Evolutionary conservation across 2,113 vertebrate genomes (phyloP).

Genomic region (Verasper variegatus): DNA sequence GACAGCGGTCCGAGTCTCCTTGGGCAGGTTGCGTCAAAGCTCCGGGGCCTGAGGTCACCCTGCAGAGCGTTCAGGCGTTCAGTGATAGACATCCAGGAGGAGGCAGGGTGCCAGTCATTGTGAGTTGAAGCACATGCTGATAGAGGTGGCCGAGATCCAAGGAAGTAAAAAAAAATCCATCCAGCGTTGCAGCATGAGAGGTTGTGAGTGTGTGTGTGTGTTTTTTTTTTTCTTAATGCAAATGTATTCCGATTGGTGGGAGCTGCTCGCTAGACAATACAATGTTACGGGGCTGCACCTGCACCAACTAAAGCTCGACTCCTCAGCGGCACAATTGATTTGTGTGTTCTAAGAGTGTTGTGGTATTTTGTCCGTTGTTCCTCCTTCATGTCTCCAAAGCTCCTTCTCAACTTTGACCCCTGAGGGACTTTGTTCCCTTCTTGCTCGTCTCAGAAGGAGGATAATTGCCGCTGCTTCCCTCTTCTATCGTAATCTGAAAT

Average conservation of each 20-base stretch:
- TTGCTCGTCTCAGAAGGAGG: neutral
- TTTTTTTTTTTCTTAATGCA: neutral
- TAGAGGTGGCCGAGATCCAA: constrained; percentile 47
- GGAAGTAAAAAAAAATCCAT: constrained; percentile 10
- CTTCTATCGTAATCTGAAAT: constrained; percentile 23
- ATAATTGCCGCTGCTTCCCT: neutral
- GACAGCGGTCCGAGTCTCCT: constrained; percentile 18
- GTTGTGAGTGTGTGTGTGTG: neutral
- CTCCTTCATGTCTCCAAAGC: too few relatives aligned
- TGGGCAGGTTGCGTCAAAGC: constrained; percentile 21
- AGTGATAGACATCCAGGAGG: constrained; percentile 20
- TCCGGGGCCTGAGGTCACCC: constrained; percentile 19
- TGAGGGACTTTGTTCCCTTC: neutral
- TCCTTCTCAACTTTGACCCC: neutral
- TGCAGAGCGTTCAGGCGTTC: constrained; percentile 5
- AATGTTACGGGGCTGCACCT: neutral
- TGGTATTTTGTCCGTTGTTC: too few relatives aligned
- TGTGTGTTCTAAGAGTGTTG: too few relatives aligned
- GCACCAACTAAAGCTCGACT: neutral
- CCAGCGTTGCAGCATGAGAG: constrained; percentile 11
- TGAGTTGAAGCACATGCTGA: constrained; percentile 30
- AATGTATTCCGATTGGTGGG: neutral
- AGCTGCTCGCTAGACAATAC: neutral
- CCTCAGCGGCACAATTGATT: too few relatives aligned
- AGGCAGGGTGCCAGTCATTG: constrained; percentile 65